phyloP scores from a whole-genome alignment of 2,888 invertebrate genomes.

The Drosophila robusta region DNA sequence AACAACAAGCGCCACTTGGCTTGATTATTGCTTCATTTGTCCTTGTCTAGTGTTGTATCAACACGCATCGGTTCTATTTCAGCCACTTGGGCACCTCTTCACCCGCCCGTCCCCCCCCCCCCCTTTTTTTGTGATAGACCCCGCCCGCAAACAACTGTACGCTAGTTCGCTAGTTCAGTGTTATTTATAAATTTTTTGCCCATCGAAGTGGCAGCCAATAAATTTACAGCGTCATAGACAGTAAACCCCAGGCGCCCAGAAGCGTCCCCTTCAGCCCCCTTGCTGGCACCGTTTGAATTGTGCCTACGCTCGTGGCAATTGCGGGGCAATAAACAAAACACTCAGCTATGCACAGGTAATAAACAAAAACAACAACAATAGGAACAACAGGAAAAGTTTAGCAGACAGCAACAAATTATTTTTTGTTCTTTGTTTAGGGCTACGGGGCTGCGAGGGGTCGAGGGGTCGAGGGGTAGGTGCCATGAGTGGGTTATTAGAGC shows the following conservation, averaged over 20 bases:
- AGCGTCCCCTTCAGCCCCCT: neutral
- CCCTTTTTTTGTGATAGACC: too few species aligned
- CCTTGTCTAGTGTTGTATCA: neutral
- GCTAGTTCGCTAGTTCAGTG: conserved; percentile 27
- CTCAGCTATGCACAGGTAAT: conserved; percentile 66
- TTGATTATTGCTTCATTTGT: neutral
- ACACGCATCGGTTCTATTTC: too few species aligned
- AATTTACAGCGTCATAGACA: conserved; percentile 45
- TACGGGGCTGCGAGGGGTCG: neutral
- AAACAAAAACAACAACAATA: conserved; percentile 53
- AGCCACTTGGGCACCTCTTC: neutral
- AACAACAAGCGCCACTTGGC: neutral
- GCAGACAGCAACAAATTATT: conserved; percentile 41
- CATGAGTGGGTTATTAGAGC: conserved; percentile 3
- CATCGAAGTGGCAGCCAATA: conserved; percentile 47
- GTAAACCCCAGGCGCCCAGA: neutral
- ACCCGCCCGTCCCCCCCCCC: neutral
- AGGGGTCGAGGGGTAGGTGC: too few species aligned
- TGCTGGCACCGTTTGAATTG: neutral
- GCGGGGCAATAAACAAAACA: conserved; percentile 66
- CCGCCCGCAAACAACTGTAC: neutral
- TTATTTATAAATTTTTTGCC: conserved; percentile 46
- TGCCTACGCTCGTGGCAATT: conserved; percentile 34
- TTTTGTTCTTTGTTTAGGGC: neutral
- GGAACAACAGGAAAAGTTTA: conserved; percentile 14